phyloP scores from a whole-genome alignment of 2,888 invertebrate species.

The Plusia festucae region DNA sequence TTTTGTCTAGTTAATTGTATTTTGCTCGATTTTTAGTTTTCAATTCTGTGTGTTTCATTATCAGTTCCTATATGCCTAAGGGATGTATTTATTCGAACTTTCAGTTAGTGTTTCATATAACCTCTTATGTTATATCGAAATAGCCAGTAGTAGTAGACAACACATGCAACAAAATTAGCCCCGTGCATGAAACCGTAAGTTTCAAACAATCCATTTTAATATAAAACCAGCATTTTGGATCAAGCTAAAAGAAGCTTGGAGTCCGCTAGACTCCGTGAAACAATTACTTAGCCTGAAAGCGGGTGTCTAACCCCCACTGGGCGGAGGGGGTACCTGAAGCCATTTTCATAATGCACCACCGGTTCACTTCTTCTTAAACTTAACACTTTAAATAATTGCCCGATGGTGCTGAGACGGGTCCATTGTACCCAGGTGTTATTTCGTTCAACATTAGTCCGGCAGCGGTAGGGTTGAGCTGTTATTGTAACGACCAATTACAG shows the following conservation, averaged over 20 bases:
- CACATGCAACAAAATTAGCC: not conserved
- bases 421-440: conserved; percentile 55
- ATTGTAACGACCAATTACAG: conserved; percentile 41
- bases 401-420: conserved; percentile 43
- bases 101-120: too few species aligned
- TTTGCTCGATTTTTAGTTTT: too few species aligned
- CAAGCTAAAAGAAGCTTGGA: conserved; percentile 40
- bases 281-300: conserved; percentile 70
- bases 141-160: too few species aligned
- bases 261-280: conserved; percentile 62
- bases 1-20: too few species aligned
- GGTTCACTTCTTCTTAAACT: conserved; percentile 74
- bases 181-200: not conserved
- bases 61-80: too few species aligned
- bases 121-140: too few species aligned
- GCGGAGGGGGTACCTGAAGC: conserved; percentile 61
- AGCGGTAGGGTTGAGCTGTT: conserved; percentile 48
- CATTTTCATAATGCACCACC: conserved; percentile 84
- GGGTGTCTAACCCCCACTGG: conserved; percentile 29
- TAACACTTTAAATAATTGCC: conserved; percentile 85
- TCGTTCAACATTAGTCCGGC: conserved; percentile 42
- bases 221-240: conserved; percentile 39
- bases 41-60: too few species aligned
- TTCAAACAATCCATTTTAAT: conserved; percentile 18
- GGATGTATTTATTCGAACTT: too few species aligned